phyloP scores from a whole-genome alignment of 2,113 vertebrate genomes.

The Halichoerus grypus region DNA sequence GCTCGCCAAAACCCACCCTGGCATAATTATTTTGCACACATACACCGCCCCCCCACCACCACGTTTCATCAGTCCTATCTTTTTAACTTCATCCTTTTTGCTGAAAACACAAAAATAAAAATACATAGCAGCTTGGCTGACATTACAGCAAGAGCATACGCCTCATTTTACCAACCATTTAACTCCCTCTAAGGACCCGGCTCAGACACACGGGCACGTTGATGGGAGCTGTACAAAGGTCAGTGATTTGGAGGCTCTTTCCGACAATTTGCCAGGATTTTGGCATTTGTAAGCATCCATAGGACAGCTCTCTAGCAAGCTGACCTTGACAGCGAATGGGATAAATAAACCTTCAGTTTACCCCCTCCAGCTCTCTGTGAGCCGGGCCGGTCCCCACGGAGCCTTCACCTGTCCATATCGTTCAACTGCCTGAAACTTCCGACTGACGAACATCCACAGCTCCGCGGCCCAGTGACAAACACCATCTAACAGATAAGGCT shows the following conservation, averaged over 20 bases:
- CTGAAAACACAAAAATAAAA: conserved; percentile 79
- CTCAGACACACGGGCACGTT: conserved; percentile 95
- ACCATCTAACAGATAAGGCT: conserved; percentile 95
- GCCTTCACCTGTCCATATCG: conserved; percentile 99
- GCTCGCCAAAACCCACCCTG: not conserved
- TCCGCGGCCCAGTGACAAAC: conserved; percentile 97
- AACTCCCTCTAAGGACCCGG: conserved; percentile 94
- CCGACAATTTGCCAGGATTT: conserved; percentile 98
- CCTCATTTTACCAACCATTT: conserved; percentile 89
- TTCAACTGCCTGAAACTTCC: conserved; percentile 94
- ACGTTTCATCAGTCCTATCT: conserved; percentile 29
- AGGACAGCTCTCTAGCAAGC: conserved; percentile 98
- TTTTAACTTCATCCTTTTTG: conserved; percentile 61
- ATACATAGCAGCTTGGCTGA: conserved; percentile 75
- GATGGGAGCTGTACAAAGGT: conserved; percentile 98
- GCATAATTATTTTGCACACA: not conserved
- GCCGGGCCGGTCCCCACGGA: conserved; percentile 94
- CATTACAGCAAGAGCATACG: conserved; percentile 84
- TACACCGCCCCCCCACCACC: not conserved
- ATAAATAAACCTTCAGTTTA: conserved; percentile 99
- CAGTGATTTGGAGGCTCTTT: conserved; percentile 95
- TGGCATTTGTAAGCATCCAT: conserved; percentile 99
- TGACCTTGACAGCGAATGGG: conserved; percentile 99
- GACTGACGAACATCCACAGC: conserved; percentile 91
- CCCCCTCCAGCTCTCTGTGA: conserved; percentile 91